Base-by-base conservation (phyloP, 1,140 invertebrate genomes). In the Anastrepha ludens region DNA sequence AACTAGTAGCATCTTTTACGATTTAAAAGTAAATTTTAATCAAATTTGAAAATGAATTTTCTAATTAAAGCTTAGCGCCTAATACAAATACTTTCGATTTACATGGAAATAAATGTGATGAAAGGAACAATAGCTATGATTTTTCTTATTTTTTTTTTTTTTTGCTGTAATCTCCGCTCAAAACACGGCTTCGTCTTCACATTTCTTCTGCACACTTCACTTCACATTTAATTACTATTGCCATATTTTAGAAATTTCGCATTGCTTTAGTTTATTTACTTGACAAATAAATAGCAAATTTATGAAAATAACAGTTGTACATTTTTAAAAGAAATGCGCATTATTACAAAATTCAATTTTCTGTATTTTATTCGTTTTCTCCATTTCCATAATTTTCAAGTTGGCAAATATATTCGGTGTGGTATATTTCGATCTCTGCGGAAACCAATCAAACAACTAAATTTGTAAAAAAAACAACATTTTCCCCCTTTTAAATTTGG, bases 1-100 rank as follows among this genome's bases (percentile, higher is more conserved):
- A 50, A 29, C 74, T 81, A 81, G 47, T 81, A 81, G 74, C 74
- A 81, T 81, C 74, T 81, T 81, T 81, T 81, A 81, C n/a, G 41
- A 55, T 78, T 55, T 78, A 50, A 55, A 9, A 55, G 6, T 39
- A 78, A n/a, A 55, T n/a, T n/a, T n/a, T 78, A 58, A 74, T 17
- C 13, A 74, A 47, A 8, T 3, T 20, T 81, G 9, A 20, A 29
- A 29, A 78, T 78, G 4, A 62, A 4, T 62, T 62, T 62, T 62
- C n/a, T 20, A 70, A 44, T 74, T 74, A 47, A 44, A 74, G 67
- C 67, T 74, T 74, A 74, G 15, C 67, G 67, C 41, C 39, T 47
- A 74, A 74, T 74, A 47, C 41, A 74, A 74, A 74, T 74, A 74
- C 67, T 74, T 74, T 74, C 17, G 41, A 44, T 74, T 44, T 74